These are phyloP conservation scores for Lophura swinhoii DNA, from an alignment of 2,797 vertebrate genomes.

Conservation along the genomic window DNA sequence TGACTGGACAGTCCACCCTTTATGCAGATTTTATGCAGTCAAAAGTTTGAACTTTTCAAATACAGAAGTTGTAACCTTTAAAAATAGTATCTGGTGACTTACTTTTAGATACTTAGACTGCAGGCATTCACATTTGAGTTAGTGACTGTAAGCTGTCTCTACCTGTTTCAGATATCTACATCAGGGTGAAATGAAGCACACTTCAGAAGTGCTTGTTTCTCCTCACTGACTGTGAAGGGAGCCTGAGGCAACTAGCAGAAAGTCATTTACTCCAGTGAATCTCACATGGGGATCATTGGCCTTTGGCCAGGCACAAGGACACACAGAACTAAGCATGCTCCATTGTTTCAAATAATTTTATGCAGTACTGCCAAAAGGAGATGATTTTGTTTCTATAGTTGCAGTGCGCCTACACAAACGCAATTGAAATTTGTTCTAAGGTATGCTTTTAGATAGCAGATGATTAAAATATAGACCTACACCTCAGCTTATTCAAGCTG, in stretches of 20 bases:
- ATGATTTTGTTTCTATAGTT: background rate
- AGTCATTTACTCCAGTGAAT: background rate
- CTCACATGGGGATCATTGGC: background rate
- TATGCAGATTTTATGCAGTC: background rate
- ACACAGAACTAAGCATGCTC: background rate
- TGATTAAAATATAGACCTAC: background rate
- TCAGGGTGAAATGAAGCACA: background rate
- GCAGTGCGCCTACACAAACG: background rate
- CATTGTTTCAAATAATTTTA: background rate
- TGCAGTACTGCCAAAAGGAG: background rate
- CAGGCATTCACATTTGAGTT: background rate
- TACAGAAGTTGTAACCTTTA: background rate
- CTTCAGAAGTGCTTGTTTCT: constrained; percentile 27
- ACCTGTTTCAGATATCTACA: background rate
- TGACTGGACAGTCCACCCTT: background rate
- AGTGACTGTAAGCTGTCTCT: background rate
- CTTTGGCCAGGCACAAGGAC: background rate
- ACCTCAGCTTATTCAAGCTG: background rate
- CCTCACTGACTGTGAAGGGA: constrained; percentile 10
- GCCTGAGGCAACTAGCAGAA: constrained; percentile 42
- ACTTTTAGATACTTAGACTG: background rate
- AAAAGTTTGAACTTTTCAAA: background rate
- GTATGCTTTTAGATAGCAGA: background rate
- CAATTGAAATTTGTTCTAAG: background rate
- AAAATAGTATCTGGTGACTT: background rate